These are phyloP conservation scores for Erynnis tages DNA, from an alignment of 2,888 invertebrate genomes.

Conservation along the genomic window DNA sequence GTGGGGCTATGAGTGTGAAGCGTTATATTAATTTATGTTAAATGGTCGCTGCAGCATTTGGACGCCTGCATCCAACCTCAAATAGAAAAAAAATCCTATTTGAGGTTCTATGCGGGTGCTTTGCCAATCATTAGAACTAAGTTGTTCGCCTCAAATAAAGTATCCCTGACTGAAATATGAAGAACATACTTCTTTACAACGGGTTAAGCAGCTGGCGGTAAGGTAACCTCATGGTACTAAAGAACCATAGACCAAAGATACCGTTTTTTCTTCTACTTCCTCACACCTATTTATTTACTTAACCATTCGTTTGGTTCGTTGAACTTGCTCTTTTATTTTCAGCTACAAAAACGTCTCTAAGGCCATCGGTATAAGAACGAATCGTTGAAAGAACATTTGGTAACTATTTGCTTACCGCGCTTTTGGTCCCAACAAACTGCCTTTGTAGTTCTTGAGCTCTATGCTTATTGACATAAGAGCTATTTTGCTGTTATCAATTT, in stretches of 20 bases:
- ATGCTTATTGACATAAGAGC: not conserved
- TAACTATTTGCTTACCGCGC: not conserved
- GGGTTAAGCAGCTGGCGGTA: too few species aligned
- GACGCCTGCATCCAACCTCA: too few species aligned
- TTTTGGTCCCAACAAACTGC: not conserved
- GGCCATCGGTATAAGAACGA: not conserved
- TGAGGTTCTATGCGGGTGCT: too few species aligned
- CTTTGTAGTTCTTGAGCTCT: not conserved
- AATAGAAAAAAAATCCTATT: too few species aligned
- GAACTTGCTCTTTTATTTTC: conserved; percentile 44
- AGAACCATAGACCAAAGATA: conserved; percentile 44
- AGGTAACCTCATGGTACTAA: conserved; percentile 5
- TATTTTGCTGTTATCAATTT: not conserved
- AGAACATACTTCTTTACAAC: too few species aligned
- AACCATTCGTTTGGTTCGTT: conserved; percentile 58
- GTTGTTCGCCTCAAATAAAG: too few species aligned
- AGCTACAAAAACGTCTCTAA: conserved; percentile 19
- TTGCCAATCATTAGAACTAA: too few species aligned
- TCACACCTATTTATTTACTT: conserved; percentile 67
- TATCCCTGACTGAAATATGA: too few species aligned
- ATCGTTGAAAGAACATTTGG: not conserved
- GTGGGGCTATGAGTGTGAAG: too few species aligned
- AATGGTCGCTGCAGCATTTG: too few species aligned
- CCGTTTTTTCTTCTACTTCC: conserved; percentile 52
- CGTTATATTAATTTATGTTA: too few species aligned